phyloP scores from a whole-genome alignment of 2,888 invertebrate genomes.

The Ectemnius lituratus region DNA sequence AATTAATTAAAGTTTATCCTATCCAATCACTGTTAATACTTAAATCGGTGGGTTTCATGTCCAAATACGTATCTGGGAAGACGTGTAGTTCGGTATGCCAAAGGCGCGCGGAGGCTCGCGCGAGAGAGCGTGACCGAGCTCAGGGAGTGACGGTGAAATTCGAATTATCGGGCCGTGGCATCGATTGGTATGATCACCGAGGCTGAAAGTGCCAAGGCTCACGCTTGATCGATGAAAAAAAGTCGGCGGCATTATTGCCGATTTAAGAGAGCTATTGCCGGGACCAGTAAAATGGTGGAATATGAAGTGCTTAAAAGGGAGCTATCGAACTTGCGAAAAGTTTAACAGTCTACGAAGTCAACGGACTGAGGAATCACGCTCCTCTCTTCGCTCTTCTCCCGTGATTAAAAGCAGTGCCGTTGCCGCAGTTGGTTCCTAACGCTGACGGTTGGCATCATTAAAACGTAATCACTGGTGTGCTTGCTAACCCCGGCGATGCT shows the following conservation, averaged over 20 bases:
- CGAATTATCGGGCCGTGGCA: constrained; percentile 27
- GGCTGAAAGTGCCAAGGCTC: neutral
- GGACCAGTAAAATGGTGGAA: neutral
- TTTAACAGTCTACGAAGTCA: constrained; percentile 20
- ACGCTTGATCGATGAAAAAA: neutral
- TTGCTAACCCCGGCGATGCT: constrained; percentile 71
- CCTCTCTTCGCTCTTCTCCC: constrained; percentile 29
- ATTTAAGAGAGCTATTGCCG: neutral
- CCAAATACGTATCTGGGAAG: constrained; percentile 13
- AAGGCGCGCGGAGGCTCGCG: constrained; percentile 20
- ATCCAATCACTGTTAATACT: no score
- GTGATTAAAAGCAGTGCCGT: no score
- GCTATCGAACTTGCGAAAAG: no score
- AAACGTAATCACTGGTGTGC: constrained; percentile 72
- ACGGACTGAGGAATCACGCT: constrained; percentile 58
- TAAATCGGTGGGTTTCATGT: no score
- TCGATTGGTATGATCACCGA: constrained; percentile 19
- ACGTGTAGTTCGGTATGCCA: constrained; percentile 30
- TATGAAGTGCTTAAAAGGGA: constrained; percentile 18
- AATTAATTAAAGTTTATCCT: no score
- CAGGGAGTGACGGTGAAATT: constrained; percentile 13
- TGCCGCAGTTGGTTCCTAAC: constrained; percentile 23
- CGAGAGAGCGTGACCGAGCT: constrained; percentile 44
- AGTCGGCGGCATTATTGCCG: neutral
- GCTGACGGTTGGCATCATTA: constrained; percentile 71